Conservation (phyloP, 2,797 vertebrate genomes). For the Syncerus caffer region DNA sequence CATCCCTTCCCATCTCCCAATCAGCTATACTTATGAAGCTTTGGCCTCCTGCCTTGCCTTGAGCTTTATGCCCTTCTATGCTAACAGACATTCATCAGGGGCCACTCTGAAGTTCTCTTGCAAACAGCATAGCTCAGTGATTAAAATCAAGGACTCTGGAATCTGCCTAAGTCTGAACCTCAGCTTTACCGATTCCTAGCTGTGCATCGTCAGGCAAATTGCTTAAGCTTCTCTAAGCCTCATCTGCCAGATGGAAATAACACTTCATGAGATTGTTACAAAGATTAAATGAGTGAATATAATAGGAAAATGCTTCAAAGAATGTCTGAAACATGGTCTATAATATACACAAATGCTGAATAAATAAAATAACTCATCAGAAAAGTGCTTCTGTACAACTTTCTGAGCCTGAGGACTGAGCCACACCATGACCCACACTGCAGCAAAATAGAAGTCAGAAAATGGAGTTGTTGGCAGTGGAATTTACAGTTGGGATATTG, state of each 20-base stretch:
- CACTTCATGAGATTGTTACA: not conserved
- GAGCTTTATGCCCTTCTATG: not conserved
- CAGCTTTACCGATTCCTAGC: not conserved
- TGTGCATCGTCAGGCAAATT: not conserved
- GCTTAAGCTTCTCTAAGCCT: not conserved
- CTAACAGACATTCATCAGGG: not conserved
- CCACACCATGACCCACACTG: not conserved
- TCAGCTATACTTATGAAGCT: not conserved
- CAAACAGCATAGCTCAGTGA: not conserved
- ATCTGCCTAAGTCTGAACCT: not conserved
- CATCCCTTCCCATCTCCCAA: not conserved
- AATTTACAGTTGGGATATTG: not conserved
- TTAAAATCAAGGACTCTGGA: not conserved
- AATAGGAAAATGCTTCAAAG: not conserved
- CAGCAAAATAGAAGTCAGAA: conserved; percentile 15
- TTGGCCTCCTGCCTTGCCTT: not conserved
- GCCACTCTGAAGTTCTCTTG: not conserved
- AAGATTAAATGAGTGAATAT: not conserved
- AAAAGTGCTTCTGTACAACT: not conserved
- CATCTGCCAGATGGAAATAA: conserved; percentile 4
- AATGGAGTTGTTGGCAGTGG: not conserved
- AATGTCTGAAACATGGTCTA: not conserved
- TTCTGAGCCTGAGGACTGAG: conserved; percentile 15
- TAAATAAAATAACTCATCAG: not conserved
- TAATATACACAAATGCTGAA: not conserved